Conservation (phyloP, 2,888 invertebrate species). For the Sphaeridia pumilis region DNA sequence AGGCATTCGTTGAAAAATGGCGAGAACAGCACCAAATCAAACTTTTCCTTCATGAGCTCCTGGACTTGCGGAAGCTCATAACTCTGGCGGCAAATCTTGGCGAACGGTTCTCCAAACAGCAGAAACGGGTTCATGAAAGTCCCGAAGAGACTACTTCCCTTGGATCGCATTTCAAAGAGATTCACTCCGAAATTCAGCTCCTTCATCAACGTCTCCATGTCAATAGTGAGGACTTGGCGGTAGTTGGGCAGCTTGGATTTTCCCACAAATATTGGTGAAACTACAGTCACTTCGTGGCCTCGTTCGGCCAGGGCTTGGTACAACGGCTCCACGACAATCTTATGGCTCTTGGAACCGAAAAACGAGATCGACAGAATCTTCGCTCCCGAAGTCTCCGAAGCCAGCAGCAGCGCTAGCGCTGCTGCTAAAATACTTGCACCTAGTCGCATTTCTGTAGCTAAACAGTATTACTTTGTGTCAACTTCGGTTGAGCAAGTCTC, state of each 20-base stretch:
- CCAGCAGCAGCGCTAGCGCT: no score
- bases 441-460: no score
- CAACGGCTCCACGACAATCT: slow-evolving; percentile 43
- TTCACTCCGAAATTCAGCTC: slow-evolving; percentile 11
- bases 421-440: no score
- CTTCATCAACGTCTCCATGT: slow-evolving; percentile 13
- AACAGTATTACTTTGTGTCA: no score
- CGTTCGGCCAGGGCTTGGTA: slow-evolving; percentile 45
- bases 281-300: slow-evolving; percentile 47
- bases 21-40: slow-evolving; percentile 37
- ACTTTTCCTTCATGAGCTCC: slow-evolving; percentile 21
- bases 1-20: slow-evolving; percentile 37
- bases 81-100: slow-evolving; percentile 9
- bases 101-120: slow-evolving; percentile 6
- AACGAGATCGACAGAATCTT: slow-evolving; percentile 45
- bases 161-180: slow-evolving; percentile 17
- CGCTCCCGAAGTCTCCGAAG: background rate
- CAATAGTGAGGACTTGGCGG: slow-evolving; percentile 27
- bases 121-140: slow-evolving; percentile 10
- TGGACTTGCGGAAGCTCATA: slow-evolving; percentile 23
- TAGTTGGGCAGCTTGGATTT: slow-evolving; percentile 39
- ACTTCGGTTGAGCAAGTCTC: no score
- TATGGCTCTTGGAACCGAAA: slow-evolving; percentile 45
- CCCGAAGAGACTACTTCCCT: background rate
- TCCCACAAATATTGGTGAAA: slow-evolving; percentile 44